A percentile compares a stretch with the other conserved stretches of the same genome.
phyloP scores from a whole-genome alignment of 1,140 invertebrate species.

The Zaprionus taronus region DNA sequence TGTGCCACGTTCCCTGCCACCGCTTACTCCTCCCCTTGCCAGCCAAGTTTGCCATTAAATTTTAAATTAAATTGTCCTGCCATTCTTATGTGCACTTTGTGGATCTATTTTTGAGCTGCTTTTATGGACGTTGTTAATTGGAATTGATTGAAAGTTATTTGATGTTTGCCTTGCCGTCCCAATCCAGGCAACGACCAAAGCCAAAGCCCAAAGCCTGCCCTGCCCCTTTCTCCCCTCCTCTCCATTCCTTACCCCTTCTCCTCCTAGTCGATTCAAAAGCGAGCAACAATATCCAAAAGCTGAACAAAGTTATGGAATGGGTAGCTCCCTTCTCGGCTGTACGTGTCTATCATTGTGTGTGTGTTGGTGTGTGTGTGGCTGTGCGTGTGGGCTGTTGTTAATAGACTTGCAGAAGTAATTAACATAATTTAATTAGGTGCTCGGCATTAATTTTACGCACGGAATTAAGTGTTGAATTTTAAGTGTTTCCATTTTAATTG shows the following conservation, averaged over 20 bases:
- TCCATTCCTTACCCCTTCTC: neutral
- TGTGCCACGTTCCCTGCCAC: slow-evolving; percentile 12
- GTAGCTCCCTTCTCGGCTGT: slow-evolving; percentile 3
- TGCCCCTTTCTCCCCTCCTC: neutral
- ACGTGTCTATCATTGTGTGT: slow-evolving; percentile 29
- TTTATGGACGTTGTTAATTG: slow-evolving; percentile 71
- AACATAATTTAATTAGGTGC: slow-evolving; percentile 83
- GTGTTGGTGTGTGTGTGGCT: slow-evolving; percentile 21
- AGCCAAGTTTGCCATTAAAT: slow-evolving; percentile 66
- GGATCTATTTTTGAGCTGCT: slow-evolving; percentile 71
- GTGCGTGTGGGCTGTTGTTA: slow-evolving; percentile 55
- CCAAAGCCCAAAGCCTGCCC: slow-evolving; percentile 31
- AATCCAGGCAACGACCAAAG: slow-evolving; percentile 14
- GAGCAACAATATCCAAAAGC: slow-evolving; percentile 5
- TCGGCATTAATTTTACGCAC: slow-evolving; percentile 83
- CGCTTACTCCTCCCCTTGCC: neutral
- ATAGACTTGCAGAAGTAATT: slow-evolving; percentile 79
- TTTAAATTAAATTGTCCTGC: slow-evolving; percentile 80
- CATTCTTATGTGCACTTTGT: slow-evolving; percentile 73
- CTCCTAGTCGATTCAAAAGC: neutral
- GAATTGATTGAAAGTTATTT: slow-evolving; percentile 83
- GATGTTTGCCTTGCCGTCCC: slow-evolving; percentile 71
- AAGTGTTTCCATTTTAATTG: slow-evolving; percentile 82
- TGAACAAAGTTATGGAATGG: slow-evolving; percentile 30
- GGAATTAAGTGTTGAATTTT: slow-evolving; percentile 83